Conservation (phyloP, 1,140 invertebrate species). For the Zaprionus ornatus region DNA sequence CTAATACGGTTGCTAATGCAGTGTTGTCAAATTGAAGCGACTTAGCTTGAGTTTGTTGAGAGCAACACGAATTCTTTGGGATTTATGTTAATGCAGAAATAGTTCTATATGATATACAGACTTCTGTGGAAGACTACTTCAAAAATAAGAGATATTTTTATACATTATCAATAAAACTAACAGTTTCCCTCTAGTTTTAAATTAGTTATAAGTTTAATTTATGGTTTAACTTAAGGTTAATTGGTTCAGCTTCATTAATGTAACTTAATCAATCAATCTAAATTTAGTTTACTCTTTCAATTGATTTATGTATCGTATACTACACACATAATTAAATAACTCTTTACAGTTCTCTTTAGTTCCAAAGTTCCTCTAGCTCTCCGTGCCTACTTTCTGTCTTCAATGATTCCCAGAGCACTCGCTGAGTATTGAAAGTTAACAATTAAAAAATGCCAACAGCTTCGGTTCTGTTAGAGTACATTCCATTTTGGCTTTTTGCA, state of each 20-base stretch:
- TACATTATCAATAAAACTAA: no score
- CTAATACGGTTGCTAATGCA: background rate
- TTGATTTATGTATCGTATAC: background rate
- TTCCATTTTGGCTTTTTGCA: background rate
- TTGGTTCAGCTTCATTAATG: no score
- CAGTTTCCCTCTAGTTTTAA: no score
- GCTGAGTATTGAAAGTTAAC: background rate
- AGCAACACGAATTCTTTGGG: background rate
- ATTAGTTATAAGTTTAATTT: no score
- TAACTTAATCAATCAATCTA: no score
- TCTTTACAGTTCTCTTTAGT: no score
- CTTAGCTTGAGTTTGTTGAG: background rate
- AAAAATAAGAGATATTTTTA: background rate
- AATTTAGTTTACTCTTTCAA: background rate
- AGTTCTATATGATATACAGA: background rate
- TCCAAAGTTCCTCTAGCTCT: no score
- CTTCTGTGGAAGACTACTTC: no score
- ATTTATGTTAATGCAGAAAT: background rate
- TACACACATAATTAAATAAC: no score
- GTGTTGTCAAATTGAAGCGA: background rate
- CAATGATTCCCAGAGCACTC: background rate
- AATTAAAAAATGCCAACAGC: background rate
- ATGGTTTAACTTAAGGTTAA: no score
- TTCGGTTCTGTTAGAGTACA: background rate
- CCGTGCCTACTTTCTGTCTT: background rate